A percentile compares a stretch with the other conserved stretches of the same genome.
Evolutionary conservation across 2,113 vertebrate species (phyloP).

Genomic region (Aphelocoma coerulescens): DNA sequence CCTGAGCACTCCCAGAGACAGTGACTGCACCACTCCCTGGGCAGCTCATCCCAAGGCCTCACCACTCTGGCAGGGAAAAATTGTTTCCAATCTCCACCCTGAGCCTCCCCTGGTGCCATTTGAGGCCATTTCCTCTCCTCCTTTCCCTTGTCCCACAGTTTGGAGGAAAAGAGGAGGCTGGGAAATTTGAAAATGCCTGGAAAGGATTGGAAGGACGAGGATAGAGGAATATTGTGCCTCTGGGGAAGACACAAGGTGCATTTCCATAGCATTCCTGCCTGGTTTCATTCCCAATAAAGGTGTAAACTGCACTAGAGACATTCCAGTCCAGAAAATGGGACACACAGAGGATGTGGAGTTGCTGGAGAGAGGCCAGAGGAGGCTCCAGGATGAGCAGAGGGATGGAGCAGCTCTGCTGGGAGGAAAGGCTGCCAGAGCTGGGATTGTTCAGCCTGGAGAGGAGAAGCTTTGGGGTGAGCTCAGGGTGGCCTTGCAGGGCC

Average conservation of each 20-base stretch:
- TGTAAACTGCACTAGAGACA: not conserved
- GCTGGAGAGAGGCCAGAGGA: not conserved
- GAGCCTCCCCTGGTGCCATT: not conserved
- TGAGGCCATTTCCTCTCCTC: not conserved
- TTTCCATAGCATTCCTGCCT: not conserved
- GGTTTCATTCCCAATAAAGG: not conserved
- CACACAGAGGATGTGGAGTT: fast-evolving
- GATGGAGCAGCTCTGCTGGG: not conserved
- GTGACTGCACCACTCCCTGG: too few species aligned
- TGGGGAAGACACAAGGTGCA: not conserved
- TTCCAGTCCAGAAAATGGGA: not conserved
- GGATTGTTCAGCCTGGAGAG: not conserved
- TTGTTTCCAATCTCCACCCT: not conserved
- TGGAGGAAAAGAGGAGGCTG: not conserved
- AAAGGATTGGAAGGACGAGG: not conserved
- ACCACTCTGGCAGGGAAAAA: too few species aligned
- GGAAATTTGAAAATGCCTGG: not conserved
- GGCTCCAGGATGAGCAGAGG: not conserved
- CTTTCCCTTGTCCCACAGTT: not conserved
- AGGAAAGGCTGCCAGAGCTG: not conserved
- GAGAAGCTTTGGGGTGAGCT: too few species aligned
- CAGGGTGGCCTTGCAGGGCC: too few species aligned
- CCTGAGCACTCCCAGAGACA: not conserved
- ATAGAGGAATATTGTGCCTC: not conserved
- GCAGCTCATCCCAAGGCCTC: too few species aligned